These are phyloP conservation scores for Aldabrachelys gigantea DNA, from an alignment of 2,113 vertebrate genomes.

Conservation along the genomic window DNA sequence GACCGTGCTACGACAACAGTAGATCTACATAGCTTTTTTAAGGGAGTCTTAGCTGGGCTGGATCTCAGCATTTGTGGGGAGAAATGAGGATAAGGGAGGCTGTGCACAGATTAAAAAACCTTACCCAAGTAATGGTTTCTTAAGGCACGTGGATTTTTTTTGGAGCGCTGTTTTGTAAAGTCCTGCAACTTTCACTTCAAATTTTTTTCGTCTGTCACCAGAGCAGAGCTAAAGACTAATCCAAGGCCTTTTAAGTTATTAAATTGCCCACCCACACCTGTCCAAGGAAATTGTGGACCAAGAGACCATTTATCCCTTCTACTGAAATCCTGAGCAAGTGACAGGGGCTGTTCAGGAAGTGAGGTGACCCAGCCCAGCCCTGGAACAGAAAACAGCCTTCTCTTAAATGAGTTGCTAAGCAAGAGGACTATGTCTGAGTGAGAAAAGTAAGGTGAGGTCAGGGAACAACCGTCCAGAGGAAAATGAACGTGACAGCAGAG, in stretches of 20 bases:
- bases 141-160: slow-evolving; percentile 36
- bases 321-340: background rate
- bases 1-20: background rate
- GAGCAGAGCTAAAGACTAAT: slow-evolving; percentile 53
- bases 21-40: background rate
- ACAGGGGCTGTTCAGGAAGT: fast-evolving
- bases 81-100: slow-evolving; percentile 52
- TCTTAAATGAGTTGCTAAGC: background rate
- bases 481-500: background rate
- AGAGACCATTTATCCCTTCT: background rate
- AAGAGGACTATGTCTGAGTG: background rate
- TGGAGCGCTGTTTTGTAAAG: slow-evolving; percentile 1
- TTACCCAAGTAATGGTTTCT: slow-evolving; percentile 5
- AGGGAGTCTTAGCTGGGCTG: slow-evolving; percentile 7
- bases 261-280: slow-evolving; percentile 57
- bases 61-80: background rate
- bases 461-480: background rate
- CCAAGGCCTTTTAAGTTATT: background rate
- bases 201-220: slow-evolving; percentile 14
- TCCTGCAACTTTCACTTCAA: slow-evolving; percentile 62
- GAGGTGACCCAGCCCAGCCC: background rate
- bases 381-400: background rate
- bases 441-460: background rate
- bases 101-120: slow-evolving; percentile 36
- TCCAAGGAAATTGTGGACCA: background rate